Percentiles rank a stretch among this genome's conserved stretches.
phyloP scores from a whole-genome alignment of 2,113 vertebrate genomes.

The Jacana jacana region DNA sequence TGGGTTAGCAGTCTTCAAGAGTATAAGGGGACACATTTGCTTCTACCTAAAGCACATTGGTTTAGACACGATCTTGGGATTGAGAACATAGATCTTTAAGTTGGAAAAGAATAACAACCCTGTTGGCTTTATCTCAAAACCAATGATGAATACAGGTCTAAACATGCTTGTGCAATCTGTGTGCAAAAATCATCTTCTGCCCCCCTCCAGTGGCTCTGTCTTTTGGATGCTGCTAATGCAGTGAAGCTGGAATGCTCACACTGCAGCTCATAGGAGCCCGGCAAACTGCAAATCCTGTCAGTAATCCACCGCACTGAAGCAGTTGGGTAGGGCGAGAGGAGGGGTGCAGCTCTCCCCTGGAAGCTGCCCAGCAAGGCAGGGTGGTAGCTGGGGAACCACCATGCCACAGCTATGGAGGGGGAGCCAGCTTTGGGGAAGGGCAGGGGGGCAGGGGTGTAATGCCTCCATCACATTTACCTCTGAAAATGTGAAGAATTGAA shows the following conservation, averaged over 20 bases:
- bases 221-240: background rate
- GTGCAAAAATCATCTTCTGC: background rate
- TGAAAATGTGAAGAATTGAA: background rate
- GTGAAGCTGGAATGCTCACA: background rate
- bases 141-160: background rate
- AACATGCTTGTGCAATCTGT: background rate
- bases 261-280: background rate
- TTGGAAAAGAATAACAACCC: background rate
- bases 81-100: background rate
- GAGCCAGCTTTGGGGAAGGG: background rate
- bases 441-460: background rate
- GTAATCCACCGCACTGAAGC: background rate
- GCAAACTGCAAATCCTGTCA: background rate
- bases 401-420: background rate
- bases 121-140: background rate
- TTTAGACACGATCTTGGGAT: background rate
- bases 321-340: background rate
- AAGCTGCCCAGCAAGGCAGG: background rate
- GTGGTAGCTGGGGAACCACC: accelerated
- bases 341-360: no score
- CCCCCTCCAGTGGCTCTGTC: background rate
- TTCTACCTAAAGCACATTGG: background rate
- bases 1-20: background rate
- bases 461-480: background rate
- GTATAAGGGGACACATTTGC: background rate